A percentile compares a stretch with the other conserved stretches of the same genome.
Evolutionary conservation across 2,113 vertebrate species (phyloP).

Genomic region (Python bivittatus): DNA sequence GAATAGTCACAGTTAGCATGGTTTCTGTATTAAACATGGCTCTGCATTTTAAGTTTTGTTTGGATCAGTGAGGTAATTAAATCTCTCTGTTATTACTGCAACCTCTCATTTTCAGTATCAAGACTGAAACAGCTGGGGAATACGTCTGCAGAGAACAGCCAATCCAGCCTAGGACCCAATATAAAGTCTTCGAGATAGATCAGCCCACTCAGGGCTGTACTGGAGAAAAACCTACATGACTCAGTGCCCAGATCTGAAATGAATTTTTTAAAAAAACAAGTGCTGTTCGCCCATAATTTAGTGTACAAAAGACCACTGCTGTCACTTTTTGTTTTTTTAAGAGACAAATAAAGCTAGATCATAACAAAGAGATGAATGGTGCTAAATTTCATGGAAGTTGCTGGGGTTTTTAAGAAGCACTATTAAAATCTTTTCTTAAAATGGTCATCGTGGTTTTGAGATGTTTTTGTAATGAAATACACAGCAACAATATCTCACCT

Average conservation of each 20-base stretch:
- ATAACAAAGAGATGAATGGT: not conserved
- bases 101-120: conserved; percentile 4
- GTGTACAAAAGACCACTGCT: not conserved
- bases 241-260: not conserved
- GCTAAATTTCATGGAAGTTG: not conserved
- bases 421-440: not conserved
- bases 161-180: not conserved
- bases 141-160: not conserved
- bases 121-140: not conserved
- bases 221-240: not conserved
- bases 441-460: not conserved
- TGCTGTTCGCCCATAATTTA: not conserved
- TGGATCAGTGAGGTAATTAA: conserved; percentile 1
- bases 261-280: not conserved
- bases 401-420: not conserved
- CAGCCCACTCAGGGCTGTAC: not conserved
- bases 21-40: conserved; percentile 1
- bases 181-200: not conserved
- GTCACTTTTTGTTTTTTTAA: not conserved
- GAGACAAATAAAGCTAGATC: not conserved
- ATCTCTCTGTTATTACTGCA: not conserved
- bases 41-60: conserved; percentile 10
- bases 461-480: not conserved
- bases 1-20: conserved; percentile 1
- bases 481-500: not conserved